A percentile compares a stretch with the other conserved stretches of the same genome.
Evolutionary conservation across 2,888 invertebrate genomes (phyloP).

Genomic region (Salpingus planirostris): DNA sequence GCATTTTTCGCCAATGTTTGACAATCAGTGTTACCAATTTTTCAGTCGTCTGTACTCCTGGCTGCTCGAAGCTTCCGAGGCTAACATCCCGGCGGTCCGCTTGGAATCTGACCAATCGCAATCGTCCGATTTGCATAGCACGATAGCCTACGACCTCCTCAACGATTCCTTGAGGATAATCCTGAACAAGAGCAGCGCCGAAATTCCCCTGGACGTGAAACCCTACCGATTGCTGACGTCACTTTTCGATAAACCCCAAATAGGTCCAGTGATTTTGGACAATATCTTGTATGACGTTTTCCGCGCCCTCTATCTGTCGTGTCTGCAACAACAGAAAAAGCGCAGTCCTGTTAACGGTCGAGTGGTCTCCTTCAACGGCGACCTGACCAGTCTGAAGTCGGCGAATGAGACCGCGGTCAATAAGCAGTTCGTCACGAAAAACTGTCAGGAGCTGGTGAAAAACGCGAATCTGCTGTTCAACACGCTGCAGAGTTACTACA

Average conservation of each 20-base stretch:
- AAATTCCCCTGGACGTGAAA: conserved; percentile 51
- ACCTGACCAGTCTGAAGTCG: conserved; percentile 34
- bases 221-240: conserved; percentile 74
- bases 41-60: conserved; percentile 70
- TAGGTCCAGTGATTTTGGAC: conserved; percentile 70
- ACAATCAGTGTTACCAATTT: too few relatives aligned
- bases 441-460: conserved; percentile 63
- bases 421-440: conserved; percentile 37
- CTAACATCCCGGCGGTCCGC: conserved; percentile 36
- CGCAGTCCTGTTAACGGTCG: conserved; percentile 29
- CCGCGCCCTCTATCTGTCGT: conserved; percentile 49
- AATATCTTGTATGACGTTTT: conserved; percentile 72
- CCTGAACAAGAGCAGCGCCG: conserved; percentile 46
- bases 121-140: conserved; percentile 2
- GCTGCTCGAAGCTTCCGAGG: conserved; percentile 59
- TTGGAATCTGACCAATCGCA: conserved; percentile 5
- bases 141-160: conserved; percentile 51
- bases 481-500: conserved; percentile 74
- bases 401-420: conserved; percentile 28
- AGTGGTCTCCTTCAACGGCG: conserved; percentile 40
- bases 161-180: conserved; percentile 56
- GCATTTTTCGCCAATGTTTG: too few relatives aligned
- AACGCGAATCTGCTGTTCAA: conserved; percentile 77
- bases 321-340: conserved; percentile 41
- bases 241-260: conserved; percentile 77